Evolutionary conservation across 2,888 invertebrate genomes (phyloP), one percentile per base, ranked within the genome.

Genomic region (Idaea straminata): DNA sequence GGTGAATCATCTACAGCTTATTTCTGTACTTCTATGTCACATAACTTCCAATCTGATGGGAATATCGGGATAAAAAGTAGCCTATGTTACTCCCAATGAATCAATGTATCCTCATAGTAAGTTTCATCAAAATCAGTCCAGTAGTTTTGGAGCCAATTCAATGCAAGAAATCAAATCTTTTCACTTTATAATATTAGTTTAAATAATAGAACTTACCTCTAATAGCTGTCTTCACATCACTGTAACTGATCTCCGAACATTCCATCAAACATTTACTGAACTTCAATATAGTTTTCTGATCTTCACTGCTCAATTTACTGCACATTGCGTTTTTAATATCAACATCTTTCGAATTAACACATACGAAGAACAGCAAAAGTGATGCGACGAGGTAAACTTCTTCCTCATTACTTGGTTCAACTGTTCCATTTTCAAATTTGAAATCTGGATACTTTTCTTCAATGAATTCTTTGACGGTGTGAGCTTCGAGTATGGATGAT

Each of bases 291-390:
- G 84, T 88, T 67, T 94, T 85, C 79, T 94, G 94, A 59, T 93
- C 93, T 10, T 88, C 90, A n/a, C 81, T 76, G 65, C 87, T 85
- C 25, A 94, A 79, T 65, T 91, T 91, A 61, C 83, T 86, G 72
- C 94, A 94, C 94, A 94, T 94, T 0, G 91, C 93, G 76, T 84
- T 88, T 73, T 94, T 93, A 67, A 94, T 89, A 64, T 88, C 81
- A n/a, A 91, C 85, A 77, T 94, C 91, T 72, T 94, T 94, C 13
- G 94, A 91, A 70, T 88, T 91, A 10, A 92, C 88, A 78, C 93
- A 94, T 35, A 93, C 88, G 82, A 93, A 93, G 61, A 88, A 87
- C 4, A 94, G 81, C 59, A 94, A 79, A 59, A 94, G 79, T 0
- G 94, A 94, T n/a, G 93, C 91, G 5, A 86, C 85, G 57, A 92